Base-by-base conservation (phyloP, 2,888 invertebrate genomes). In the Phortica magna region DNA sequence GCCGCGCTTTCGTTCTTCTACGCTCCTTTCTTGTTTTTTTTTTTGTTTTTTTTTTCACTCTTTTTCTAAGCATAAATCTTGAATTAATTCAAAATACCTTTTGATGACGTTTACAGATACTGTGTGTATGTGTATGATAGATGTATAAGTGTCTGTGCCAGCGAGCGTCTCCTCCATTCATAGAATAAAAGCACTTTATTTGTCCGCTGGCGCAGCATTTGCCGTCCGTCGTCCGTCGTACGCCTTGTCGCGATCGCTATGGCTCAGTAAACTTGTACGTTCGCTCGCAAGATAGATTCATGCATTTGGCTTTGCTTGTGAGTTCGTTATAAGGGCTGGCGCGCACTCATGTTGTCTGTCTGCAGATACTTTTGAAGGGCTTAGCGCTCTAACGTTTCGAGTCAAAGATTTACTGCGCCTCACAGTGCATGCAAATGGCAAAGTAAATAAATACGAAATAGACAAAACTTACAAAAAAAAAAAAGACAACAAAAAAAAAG, bases 31-130 rank as follows among this genome's bases (percentile, higher is more conserved):
- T 12, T 31, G 19, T 61, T 22, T 61, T 61, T 10, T 10, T 61
- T 61, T 31, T 31, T 31, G 2, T 31, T 31, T 31, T 4, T 31
- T 4, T 31, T 31, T 31, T n/a, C n/a, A n/a, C n/a, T n/a, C n/a
- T n/a, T n/a, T n/a, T n/a, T 83, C 85, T 82, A 85, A 87, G 84
- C 84, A 89, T 88, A 89, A 90, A 89, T 89, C 88, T 87, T 88
- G 87, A 89, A 89, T 89, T 88, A 89, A 90, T 87, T 87, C 81
- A 87, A 89, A 89, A 88, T 83, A 87, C 83, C 85, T 85, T 88
- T 87, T 89, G 86, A 86, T 89, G 89, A 84, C 87, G 87, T 83
- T 88, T 82, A 81, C 76, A 79, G 82, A 83, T 81, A 81, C 80
- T 68, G 57, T 71, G 42, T 42, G n/a, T n/a, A n/a, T n/a, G n/a